Base-by-base conservation (phyloP, 2,888 invertebrate genomes). In the Tenthredo mesomela region DNA sequence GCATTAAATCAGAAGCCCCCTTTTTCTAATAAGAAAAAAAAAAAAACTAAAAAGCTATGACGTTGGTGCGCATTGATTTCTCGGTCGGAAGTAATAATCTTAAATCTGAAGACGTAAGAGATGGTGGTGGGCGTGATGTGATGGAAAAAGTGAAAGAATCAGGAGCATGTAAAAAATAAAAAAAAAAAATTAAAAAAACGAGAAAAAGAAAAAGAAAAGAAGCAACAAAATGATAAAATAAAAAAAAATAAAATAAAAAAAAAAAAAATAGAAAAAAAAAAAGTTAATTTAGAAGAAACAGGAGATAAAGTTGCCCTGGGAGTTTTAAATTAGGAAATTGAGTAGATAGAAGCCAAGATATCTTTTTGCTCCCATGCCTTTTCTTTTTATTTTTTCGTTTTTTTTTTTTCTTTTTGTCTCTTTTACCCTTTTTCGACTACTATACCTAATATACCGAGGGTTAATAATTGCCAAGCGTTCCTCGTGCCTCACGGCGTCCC, bases 251-350 rank as follows among this genome's bases (percentile, higher is more conserved):
- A 2, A 29, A n/a, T n/a, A 71, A 25, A 7, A 54, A n/a, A 5
- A 5, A 12, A 47, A 40, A 29, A 29, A 2, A 29, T 29, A 2
- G 2, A 25, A 54, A 29, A 10, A n/a, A 61, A 40, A 61, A 47
- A 50, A 82, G 67, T 82, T 70, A 47, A 82, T 82, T 43, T 47
- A 18, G 33, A 50, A 47, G 82, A 82, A 82, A 82, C 65, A 33
- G 67, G 29, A 82, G 67, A 50, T 70, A 50, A 82, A 82, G 47
- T 67, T 70, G 67, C 67, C 67, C 33, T 9, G 67, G 67, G 82
- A 82, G 82, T 65, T 82, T 82, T 82, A 82, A 82, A 82, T 82
- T 82, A 47, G 82, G 54, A 82, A 82, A 82, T 82, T 67, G 82
- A 82, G 82, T 67, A 67, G 82, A 82, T 82, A 67, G 70, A 67